Conservation (phyloP, 2,797 vertebrate species). For the Bovichtus variegatus region DNA sequence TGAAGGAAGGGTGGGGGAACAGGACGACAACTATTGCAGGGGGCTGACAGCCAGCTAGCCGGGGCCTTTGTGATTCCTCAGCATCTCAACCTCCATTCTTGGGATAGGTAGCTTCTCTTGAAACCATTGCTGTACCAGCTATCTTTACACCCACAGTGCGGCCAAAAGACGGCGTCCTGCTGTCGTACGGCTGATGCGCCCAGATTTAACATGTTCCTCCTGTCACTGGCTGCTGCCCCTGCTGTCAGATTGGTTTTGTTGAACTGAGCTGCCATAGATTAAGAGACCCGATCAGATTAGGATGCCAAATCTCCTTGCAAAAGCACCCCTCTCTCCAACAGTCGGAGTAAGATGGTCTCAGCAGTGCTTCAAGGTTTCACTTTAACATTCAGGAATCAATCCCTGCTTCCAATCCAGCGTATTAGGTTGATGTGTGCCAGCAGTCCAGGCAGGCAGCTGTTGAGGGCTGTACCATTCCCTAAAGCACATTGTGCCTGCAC, state of each 20-base stretch:
- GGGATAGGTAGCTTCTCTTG: constrained; percentile 40
- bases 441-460: constrained; percentile 74
- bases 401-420: constrained; percentile 67
- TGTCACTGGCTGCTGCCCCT: constrained; percentile 49
- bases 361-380: constrained; percentile 71
- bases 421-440: constrained; percentile 80
- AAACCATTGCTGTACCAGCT: constrained; percentile 34
- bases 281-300: constrained; percentile 63
- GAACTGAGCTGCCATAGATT: constrained; percentile 58
- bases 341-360: constrained; percentile 33
- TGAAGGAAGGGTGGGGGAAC: constrained; percentile 13
- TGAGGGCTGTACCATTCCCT: constrained; percentile 78
- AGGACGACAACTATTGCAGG: constrained; percentile 50
- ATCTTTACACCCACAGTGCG: constrained; percentile 49
- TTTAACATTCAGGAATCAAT: constrained; percentile 81
- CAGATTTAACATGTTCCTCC: constrained; percentile 54
- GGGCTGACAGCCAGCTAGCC: constrained; percentile 61
- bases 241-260: constrained; percentile 52
- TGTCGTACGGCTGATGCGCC: constrained; percentile 38
- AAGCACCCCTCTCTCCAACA: constrained; percentile 29
- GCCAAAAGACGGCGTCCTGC: constrained; percentile 40
- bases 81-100: constrained; percentile 50
- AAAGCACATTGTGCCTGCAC: constrained; percentile 78
- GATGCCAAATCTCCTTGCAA: constrained; percentile 38
- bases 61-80: constrained; percentile 43